Conservation (phyloP, 2,888 invertebrate species). For the Drosophila engyochracea region DNA sequence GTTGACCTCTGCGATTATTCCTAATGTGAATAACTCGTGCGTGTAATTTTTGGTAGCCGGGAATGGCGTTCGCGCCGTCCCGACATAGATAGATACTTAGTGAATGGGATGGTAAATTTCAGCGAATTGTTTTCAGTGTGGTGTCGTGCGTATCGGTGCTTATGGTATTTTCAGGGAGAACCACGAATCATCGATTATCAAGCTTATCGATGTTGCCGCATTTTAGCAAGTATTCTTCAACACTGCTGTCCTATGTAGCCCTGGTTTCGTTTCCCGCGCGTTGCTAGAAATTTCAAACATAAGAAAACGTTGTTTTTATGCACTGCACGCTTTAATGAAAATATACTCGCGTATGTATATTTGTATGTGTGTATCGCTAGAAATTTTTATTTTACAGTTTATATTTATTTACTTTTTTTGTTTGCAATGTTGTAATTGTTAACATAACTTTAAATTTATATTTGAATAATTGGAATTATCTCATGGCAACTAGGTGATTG, state of each 20-base stretch:
- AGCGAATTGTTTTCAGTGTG: accelerated
- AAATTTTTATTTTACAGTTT: slow-evolving; percentile 75
- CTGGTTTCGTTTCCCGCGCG: neutral
- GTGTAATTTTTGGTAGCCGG: slow-evolving; percentile 89
- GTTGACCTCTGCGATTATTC: slow-evolving; percentile 92
- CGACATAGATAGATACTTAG: slow-evolving; percentile 76
- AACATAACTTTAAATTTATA: slow-evolving; percentile 38
- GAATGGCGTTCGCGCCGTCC: slow-evolving; percentile 89
- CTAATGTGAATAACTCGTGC: slow-evolving; percentile 91
- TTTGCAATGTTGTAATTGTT: slow-evolving; percentile 62
- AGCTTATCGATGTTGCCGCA: neutral
- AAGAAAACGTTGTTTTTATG: slow-evolving; percentile 35
- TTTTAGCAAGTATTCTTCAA: neutral
- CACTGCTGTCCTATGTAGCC: neutral
- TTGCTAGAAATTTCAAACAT: neutral
- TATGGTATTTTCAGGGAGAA: neutral
- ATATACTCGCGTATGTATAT: slow-evolving; percentile 54
- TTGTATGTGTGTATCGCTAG: slow-evolving; percentile 74
- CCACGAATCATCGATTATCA: neutral
- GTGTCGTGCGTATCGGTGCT: no score
- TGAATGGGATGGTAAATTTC: neutral
- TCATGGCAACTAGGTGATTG: no score
- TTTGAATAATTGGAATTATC: no score
- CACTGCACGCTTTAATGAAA: slow-evolving; percentile 66
- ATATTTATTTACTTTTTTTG: slow-evolving; percentile 63